Evolutionary conservation across 1,140 invertebrate genomes (phyloP).

Genomic region (Octopus sinensis): DNA sequence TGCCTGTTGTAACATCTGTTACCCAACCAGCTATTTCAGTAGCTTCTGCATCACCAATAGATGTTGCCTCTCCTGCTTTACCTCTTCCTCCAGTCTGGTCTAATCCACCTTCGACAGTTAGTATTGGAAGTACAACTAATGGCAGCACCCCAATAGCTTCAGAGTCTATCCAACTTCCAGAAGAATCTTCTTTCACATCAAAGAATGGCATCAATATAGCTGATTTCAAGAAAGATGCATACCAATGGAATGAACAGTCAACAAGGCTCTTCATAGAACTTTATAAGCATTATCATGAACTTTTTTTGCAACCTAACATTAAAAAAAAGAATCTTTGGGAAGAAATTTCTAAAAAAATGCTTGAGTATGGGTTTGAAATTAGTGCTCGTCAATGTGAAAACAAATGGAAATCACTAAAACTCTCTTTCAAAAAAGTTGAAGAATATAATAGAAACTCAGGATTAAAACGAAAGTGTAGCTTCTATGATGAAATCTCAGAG

Average conservation of each 20-base stretch:
- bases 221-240: background rate
- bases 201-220: constrained; percentile 4
- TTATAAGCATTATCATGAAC: constrained; percentile 3
- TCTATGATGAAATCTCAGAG: background rate
- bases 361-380: background rate
- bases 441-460: background rate
- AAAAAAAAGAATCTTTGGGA: constrained; percentile 6
- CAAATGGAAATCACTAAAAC: constrained; percentile 1
- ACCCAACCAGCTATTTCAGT: background rate
- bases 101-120: background rate
- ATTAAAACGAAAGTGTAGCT: background rate
- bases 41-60: background rate
- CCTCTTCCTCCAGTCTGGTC: background rate
- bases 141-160: background rate
- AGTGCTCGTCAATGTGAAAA: background rate
- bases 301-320: background rate
- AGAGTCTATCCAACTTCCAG: background rate
- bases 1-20: too few species aligned
- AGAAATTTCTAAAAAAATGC: constrained; percentile 6
- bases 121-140: background rate
- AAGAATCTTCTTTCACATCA: background rate
- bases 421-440: background rate
- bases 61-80: background rate
- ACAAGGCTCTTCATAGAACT: background rate
- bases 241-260: background rate